Percentiles rank a stretch among this genome's conserved stretches.
Evolutionary conservation across 2,888 invertebrate species (phyloP).

Genomic region (Eupsilia transversa): DNA sequence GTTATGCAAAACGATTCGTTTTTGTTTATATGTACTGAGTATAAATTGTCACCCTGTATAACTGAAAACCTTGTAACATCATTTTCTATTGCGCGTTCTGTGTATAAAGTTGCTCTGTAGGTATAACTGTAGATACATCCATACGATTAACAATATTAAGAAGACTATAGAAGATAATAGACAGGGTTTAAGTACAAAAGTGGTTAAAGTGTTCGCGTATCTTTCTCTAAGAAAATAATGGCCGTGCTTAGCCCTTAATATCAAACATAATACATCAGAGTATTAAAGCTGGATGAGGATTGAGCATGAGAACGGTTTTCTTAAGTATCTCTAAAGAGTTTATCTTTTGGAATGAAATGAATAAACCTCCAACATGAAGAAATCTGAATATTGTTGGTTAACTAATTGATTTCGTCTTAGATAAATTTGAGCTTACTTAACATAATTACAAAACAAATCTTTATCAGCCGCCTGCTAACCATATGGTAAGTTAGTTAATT

Average conservation of each 20-base stretch:
- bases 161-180: slow-evolving; percentile 41
- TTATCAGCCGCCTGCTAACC: not conserved
- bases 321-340: slow-evolving; percentile 5
- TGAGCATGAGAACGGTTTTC: slow-evolving; percentile 25
- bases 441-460: not conserved
- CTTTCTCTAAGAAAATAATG: slow-evolving; percentile 32
- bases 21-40: no score
- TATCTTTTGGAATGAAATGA: slow-evolving; percentile 5
- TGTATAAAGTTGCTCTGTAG: no score
- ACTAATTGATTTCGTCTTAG: not conserved
- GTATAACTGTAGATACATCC: not conserved
- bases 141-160: slow-evolving; percentile 16
- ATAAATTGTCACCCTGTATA: no score
- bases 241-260: slow-evolving; percentile 11
- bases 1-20: no score
- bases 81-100: no score
- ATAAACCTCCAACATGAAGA: not conserved
- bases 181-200: slow-evolving; percentile 35
- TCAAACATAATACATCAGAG: slow-evolving; percentile 10
- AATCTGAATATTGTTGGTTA: not conserved
- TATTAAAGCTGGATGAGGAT: slow-evolving; percentile 32
- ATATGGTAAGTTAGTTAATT: not conserved
- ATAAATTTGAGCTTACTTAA: not conserved
- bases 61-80: no score
- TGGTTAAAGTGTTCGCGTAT: slow-evolving; percentile 21